Percentiles rank a stretch among this genome's conserved stretches.
Evolutionary conservation across 1,140 invertebrate species (phyloP).

Genomic region (Drosophila jambulina): DNA sequence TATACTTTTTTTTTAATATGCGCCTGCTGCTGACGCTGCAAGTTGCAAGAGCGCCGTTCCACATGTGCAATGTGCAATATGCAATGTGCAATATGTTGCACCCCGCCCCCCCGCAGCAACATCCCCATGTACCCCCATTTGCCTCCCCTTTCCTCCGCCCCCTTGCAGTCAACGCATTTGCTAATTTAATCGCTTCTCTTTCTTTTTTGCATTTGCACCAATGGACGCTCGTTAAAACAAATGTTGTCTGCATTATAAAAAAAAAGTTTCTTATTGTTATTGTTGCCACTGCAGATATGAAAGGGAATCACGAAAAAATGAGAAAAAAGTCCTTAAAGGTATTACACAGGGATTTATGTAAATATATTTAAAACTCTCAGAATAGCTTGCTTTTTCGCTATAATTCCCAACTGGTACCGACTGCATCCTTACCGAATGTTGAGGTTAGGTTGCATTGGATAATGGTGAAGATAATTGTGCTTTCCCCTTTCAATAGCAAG

Average conservation of each 20-base stretch:
- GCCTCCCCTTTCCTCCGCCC: neutral
- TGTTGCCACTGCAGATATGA: slow-evolving; percentile 19
- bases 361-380: neutral
- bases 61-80: slow-evolving; percentile 69
- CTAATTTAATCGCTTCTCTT: slow-evolving; percentile 70
- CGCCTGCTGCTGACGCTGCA: slow-evolving; percentile 76
- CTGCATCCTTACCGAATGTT: too few species aligned
- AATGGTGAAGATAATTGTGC: too few species aligned
- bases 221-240: slow-evolving; percentile 69
- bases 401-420: neutral
- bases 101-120: neutral
- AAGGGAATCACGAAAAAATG: neutral
- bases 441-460: too few species aligned
- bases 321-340: neutral
- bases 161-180: slow-evolving; percentile 49
- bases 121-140: neutral
- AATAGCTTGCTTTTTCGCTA: neutral
- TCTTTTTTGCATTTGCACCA: slow-evolving; percentile 20
- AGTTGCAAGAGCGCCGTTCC: slow-evolving; percentile 60
- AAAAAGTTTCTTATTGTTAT: slow-evolving; percentile 54
- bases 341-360: neutral
- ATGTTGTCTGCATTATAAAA: slow-evolving; percentile 54
- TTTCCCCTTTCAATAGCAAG: too few species aligned
- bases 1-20: slow-evolving; percentile 62
- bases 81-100: slow-evolving; percentile 44